Base-by-base conservation (phyloP, 2,888 invertebrate genomes). In the Drosophila suboccidentalis region DNA sequence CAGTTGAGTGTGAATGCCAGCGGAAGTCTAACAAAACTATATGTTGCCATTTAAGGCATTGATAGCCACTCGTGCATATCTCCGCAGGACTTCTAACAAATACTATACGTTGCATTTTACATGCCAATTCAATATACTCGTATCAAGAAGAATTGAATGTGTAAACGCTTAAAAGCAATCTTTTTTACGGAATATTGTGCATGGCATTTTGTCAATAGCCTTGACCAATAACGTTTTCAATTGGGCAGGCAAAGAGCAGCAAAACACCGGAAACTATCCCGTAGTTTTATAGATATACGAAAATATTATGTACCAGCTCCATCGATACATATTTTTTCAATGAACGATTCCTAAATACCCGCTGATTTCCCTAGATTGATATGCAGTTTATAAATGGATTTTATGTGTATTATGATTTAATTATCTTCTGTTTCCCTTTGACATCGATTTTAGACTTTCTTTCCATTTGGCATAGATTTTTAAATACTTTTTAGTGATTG, bases 51-150 rank as follows among this genome's bases (percentile, higher is more conserved):
- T 46, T 64, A 66, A 6, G 39, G 54, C 72, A 87, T 89, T 87
- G 82, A 89, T 72, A 75, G 71, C 73, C 75, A 82, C 70, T 88
- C 80, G 70, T 71, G 73, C 80, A 75, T 87, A 89, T 81, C 85
- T 85, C 85, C 85, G 89, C 85, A 87, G 81, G 82, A 69, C 64
- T 44, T 59, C 67, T 58, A 49, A 53, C 62, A 78, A 74, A 77
- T 80, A 60, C 75, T 79, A 77, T 80, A 60, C 75, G 80, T 72
- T 73, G 77, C 84, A 81, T 85, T 82, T 88, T 81, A 89, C 76
- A 86, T 83, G 82, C 81, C 75, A 78, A 90, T 87, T 78, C 78
- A 88, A 80, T 61, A 67, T 68, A 29, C 29, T 29, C 29, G 29
- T 8, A 66, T 73, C 66, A 39, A 61, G 39, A 55, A 58, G 68